Evolutionary conservation across 2,797 vertebrate genomes (phyloP), one percentile per base, ranked within the genome.

Genomic region (Sebastes wilsoni): DNA sequence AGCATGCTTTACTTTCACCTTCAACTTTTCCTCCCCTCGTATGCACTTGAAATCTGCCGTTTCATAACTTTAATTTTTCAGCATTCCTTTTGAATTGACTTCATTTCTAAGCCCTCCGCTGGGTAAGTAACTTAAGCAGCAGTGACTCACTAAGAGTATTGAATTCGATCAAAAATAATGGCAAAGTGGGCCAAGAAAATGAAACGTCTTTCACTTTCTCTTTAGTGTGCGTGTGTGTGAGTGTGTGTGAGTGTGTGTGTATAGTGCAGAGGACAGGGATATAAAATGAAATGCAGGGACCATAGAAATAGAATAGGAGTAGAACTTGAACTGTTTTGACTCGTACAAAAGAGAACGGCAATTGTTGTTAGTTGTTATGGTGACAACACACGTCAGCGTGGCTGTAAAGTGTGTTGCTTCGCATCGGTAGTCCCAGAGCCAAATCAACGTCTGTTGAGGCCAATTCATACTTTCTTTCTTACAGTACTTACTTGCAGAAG

Each of bases 131-230:
- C 88, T 92, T 90, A 81, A 49, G 46, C 46, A 89, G 79, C 80
- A 62, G 75, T 82, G 84, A 88, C 87, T 90, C 87, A 82, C 68
- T 76, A 65, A 83, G 79, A 85, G 83, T 76, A 85, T 87, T 86
- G 79, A 89, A 85, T 89, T 89, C 12, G 27, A 91, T 87, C 75
- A 92, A 84, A 71, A 91, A 87, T 89, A 93, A 89, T 82, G 82
- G 54, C 71, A 88, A 76, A 87, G 69, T 76, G 77, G 72, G 77
- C 81, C 83, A 85, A 77, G 64, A 68, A 85, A 89, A 75, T 77
- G 30, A 88, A 82, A 81, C 9, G 8, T 68, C 75, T 76, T 70
- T 82, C 59, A 36, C 67, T 68, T 54, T 85, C 22, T 68, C 30
- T 55, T 23, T 14, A 32, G 25, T 25, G 18, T 46, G 27, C 16